Conservation (phyloP, 2,113 vertebrate species). For the Catharus fuscescens region DNA sequence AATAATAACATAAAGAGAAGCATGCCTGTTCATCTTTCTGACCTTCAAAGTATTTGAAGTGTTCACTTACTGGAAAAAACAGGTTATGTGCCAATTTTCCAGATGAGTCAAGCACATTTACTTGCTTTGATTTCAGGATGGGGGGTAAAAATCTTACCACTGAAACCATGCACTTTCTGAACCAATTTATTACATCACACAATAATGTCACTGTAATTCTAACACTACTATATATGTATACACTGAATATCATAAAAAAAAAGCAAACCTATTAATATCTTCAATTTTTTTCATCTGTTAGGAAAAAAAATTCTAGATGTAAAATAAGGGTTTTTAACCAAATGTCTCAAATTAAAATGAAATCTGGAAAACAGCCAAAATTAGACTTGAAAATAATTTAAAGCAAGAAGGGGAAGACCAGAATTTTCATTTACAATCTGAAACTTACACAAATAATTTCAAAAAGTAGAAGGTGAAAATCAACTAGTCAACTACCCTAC, state of each 20-base stretch:
- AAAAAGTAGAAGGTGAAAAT: not conserved
- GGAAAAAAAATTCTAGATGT: not conserved
- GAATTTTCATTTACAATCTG: not conserved
- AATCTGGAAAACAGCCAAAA: not conserved
- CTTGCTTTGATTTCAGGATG: not conserved
- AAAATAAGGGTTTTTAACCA: not conserved
- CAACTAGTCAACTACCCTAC: not conserved
- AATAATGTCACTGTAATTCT: not conserved
- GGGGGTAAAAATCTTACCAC: fast-evolving
- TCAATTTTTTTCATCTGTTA: not conserved
- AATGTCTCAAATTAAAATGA: not conserved
- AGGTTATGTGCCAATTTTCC: not conserved
- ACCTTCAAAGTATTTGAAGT: not conserved
- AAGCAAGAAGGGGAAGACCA: not conserved
- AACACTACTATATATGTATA: not conserved
- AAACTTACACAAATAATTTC: not conserved
- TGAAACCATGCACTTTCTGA: not conserved
- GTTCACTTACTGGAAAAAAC: not conserved
- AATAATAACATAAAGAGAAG: not conserved
- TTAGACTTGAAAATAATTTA: not conserved
- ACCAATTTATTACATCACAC: not conserved
- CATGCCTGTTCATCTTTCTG: not conserved
- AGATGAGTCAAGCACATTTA: not conserved
- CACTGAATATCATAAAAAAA: not conserved
- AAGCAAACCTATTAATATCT: not conserved